Percentiles rank a stretch among this genome's conserved stretches.
These are phyloP conservation scores for Istiophorus platypterus DNA, from an alignment of 2,113 vertebrate species.

Conservation along the genomic window DNA sequence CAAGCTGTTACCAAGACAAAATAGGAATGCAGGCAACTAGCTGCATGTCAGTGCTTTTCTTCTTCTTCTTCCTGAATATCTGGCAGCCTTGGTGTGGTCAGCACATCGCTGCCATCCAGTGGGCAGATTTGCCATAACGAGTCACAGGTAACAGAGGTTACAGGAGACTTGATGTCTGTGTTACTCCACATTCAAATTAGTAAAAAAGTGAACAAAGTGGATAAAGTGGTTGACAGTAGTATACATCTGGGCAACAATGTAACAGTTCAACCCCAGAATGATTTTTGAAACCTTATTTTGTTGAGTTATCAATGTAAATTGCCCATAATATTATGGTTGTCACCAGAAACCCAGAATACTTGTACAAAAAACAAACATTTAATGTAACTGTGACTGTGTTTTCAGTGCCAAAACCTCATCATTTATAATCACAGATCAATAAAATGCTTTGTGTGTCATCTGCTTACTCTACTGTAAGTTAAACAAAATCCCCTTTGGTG, in stretches of 20 bases:
- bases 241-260: not conserved
- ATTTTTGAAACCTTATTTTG: not conserved
- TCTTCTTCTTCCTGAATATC: not conserved
- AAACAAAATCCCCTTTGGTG: not conserved
- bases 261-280: too few relatives aligned
- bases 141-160: not conserved
- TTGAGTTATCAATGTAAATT: too few relatives aligned
- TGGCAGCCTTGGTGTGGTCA: not conserved
- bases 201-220: not conserved
- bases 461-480: not conserved
- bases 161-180: not conserved
- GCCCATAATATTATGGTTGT: not conserved
- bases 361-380: not conserved
- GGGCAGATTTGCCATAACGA: constrained; percentile 8
- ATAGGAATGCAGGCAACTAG: too few relatives aligned
- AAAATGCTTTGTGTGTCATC: not conserved
- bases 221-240: not conserved
- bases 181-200: not conserved
- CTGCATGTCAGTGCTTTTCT: not conserved
- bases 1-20: not conserved
- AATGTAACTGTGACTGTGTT: not conserved
- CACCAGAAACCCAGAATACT: not conserved
- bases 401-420: not conserved
- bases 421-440: not conserved
- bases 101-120: constrained; percentile 58